Conservation (phyloP, 2,888 invertebrate species). For the Rapana venosa region DNA sequence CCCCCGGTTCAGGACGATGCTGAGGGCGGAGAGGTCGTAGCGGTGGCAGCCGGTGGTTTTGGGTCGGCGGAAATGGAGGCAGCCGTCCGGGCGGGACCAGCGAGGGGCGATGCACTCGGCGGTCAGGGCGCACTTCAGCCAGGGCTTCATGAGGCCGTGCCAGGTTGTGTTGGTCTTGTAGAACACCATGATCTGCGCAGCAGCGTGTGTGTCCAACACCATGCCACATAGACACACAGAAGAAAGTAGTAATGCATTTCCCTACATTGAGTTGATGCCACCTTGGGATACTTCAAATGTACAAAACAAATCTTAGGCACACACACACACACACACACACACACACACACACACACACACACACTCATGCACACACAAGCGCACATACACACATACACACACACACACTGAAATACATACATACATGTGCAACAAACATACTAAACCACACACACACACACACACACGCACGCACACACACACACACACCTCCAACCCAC, state of each 20-base stretch:
- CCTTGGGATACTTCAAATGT: no score
- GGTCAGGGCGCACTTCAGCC: conserved; percentile 69
- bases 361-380: not conserved
- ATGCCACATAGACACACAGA: no score
- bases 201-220: no score
- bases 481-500: no score
- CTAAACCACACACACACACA: not conserved
- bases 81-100: conserved; percentile 58
- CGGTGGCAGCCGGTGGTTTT: conserved; percentile 70
- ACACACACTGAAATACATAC: not conserved
- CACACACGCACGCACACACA: not conserved
- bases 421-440: not conserved
- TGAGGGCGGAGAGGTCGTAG: conserved; percentile 68
- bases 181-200: conserved; percentile 59
- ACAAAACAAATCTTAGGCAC: no score
- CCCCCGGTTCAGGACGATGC: conserved; percentile 65
- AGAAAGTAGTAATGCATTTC: no score
- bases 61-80: conserved; percentile 65
- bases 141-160: conserved; percentile 67
- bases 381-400: not conserved
- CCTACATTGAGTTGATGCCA: no score
- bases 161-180: conserved; percentile 64
- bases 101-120: conserved; percentile 63
- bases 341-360: not conserved
- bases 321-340: not conserved